phyloP scores from a whole-genome alignment of 1,140 invertebrate genomes.

The Drosophila pandora region DNA sequence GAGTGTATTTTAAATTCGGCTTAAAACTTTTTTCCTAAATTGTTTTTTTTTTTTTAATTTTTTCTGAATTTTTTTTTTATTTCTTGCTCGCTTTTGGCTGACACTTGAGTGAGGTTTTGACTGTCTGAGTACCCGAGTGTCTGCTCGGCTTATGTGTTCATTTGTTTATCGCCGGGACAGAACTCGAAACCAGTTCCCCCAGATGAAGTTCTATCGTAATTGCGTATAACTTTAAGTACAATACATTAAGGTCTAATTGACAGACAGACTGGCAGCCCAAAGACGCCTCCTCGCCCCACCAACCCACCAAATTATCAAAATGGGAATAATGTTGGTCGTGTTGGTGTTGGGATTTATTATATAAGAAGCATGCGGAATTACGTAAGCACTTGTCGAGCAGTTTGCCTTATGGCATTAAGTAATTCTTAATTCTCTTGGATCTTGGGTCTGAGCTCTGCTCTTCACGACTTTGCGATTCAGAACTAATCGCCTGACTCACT shows the following conservation, averaged over 20 bases:
- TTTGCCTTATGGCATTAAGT: constrained; percentile 47
- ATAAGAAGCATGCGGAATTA: constrained; percentile 62
- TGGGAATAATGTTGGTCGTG: constrained; percentile 44
- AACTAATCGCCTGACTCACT: constrained; percentile 15
- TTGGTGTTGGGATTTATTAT: constrained; percentile 53
- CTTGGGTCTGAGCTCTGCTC: constrained; percentile 18
- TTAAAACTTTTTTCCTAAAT: neutral
- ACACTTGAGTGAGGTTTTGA: constrained; percentile 37
- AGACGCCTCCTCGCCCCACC: constrained; percentile 6
- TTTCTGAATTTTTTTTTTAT: neutral
- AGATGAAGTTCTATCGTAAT: constrained; percentile 74
- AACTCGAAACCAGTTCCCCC: constrained; percentile 33
- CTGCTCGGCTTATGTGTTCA: constrained; percentile 66
- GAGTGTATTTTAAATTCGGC: constrained; percentile 21
- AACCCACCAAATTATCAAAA: constrained; percentile 9
- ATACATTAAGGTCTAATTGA: constrained; percentile 79
- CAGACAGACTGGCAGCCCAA: constrained; percentile 70
- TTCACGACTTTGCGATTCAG: constrained; percentile 7
- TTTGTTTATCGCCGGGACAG: constrained; percentile 57
- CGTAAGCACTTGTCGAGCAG: constrained; percentile 68
- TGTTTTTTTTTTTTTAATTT: constrained; percentile 12
- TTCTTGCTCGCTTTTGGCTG: constrained; percentile 22
- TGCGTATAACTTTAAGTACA: constrained; percentile 78
- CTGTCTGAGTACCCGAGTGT: constrained; percentile 34
- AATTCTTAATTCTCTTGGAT: constrained; percentile 53